A percentile compares a stretch with the other conserved stretches of the same genome.
These are phyloP conservation scores for Paedocypris micromegethes DNA, from an alignment of 2,797 vertebrate genomes.

Conservation along the genomic window DNA sequence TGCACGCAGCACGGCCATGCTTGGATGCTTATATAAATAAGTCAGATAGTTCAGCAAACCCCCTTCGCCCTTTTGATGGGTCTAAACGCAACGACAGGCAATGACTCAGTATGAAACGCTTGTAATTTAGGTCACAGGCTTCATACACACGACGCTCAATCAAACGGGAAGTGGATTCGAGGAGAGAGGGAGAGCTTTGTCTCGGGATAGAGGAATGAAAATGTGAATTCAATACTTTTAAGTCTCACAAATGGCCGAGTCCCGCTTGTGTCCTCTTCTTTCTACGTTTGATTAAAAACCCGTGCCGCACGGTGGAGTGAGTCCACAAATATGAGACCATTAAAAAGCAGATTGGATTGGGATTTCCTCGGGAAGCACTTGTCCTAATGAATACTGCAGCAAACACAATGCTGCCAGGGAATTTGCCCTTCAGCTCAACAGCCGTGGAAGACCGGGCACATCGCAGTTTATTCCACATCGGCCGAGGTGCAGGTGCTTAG, in stretches of 20 bases:
- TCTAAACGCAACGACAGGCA: constrained; percentile 56
- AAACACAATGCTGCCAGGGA: constrained; percentile 8
- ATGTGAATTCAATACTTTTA: not conserved
- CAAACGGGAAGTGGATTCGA: constrained; percentile 17
- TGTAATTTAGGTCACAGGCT: constrained; percentile 43
- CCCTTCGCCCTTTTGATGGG: constrained; percentile 58
- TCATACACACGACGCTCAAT: constrained; percentile 38
- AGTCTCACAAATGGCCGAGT: not conserved
- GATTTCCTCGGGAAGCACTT: constrained; percentile 21
- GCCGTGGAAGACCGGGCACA: constrained; percentile 8
- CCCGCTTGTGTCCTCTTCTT: not conserved
- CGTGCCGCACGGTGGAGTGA: not conserved
- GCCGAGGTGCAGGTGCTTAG: constrained; percentile 26
- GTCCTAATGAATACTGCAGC: constrained; percentile 20
- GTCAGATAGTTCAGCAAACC: constrained; percentile 63
- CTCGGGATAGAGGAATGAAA: constrained; percentile 32
- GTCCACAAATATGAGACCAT: not conserved
- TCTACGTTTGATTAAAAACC: not conserved
- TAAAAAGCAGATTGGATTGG: constrained; percentile 12
- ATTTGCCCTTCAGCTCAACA: constrained; percentile 24
- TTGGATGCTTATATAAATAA: constrained; percentile 68
- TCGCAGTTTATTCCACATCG: constrained; percentile 25
- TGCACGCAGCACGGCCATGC: constrained; percentile 70
- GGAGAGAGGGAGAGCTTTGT: constrained; percentile 28
- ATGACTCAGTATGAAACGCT: constrained; percentile 28